A percentile compares a stretch with the other conserved stretches of the same genome.
Conservation (phyloP, 2,888 invertebrate species). For the Tiliacea citrago region DNA sequence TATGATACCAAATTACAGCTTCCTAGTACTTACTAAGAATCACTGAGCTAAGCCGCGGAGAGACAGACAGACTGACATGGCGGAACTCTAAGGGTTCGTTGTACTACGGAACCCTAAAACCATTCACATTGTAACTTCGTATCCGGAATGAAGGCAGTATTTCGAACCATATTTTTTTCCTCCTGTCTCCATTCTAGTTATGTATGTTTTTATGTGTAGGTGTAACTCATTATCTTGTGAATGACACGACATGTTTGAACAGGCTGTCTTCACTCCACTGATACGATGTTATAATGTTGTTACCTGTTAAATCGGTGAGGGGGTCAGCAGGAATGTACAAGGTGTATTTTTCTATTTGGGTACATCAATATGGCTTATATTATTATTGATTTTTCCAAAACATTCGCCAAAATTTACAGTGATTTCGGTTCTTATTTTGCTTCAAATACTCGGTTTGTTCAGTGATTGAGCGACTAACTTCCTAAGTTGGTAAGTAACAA, state of each 20-base stretch:
- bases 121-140: neutral
- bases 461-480: too few relatives aligned
- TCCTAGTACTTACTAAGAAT: too few relatives aligned
- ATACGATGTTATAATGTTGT: slow-evolving; percentile 36
- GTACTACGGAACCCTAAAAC: neutral
- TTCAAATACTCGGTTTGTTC: too few relatives aligned
- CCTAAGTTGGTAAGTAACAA: too few relatives aligned
- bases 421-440: too few relatives aligned
- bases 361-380: too few relatives aligned
- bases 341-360: neutral
- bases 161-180: slow-evolving; percentile 15
- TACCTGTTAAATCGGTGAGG: neutral
- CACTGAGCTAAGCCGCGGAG: too few relatives aligned
- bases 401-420: too few relatives aligned
- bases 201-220: neutral
- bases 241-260: slow-evolving; percentile 56
- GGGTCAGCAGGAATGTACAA: neutral
- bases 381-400: too few relatives aligned
- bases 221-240: slow-evolving; percentile 17
- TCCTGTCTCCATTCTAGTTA: neutral
- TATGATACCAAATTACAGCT: too few relatives aligned
- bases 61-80: too few relatives aligned
- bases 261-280: slow-evolving; percentile 30
- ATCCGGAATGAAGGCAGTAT: neutral
- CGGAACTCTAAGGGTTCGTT: too few relatives aligned